Conservation (phyloP, 2,888 invertebrate species). For the Pyrgus malvae region DNA sequence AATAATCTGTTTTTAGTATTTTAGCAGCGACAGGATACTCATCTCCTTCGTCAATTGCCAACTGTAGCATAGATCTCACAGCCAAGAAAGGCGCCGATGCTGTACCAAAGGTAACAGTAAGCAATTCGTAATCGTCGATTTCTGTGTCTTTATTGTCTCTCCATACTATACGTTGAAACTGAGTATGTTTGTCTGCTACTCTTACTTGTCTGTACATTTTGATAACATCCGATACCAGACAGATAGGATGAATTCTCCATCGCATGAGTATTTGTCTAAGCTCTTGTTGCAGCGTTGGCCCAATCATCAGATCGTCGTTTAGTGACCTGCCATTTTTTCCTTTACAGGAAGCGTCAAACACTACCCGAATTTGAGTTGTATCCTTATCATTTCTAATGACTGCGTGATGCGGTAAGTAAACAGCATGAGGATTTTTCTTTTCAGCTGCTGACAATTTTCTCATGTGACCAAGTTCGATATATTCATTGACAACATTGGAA, state of each 20-base stretch:
- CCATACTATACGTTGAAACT: neutral
- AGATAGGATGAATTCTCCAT: neutral
- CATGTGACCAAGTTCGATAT: slow-evolving; percentile 4
- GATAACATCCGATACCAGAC: neutral
- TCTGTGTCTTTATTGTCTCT: neutral
- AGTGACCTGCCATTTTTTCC: slow-evolving; percentile 30
- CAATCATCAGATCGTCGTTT: slow-evolving; percentile 29
- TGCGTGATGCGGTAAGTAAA: slow-evolving; percentile 24
- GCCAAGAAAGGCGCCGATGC: neutral
- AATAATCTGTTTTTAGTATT: neutral
- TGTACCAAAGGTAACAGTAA: neutral
- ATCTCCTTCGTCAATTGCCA: neutral
- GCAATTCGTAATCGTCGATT: neutral
- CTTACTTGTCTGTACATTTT: neutral
- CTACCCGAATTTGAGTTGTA: slow-evolving; percentile 21
- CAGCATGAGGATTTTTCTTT: slow-evolving; percentile 2
- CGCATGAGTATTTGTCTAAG: slow-evolving; percentile 26
- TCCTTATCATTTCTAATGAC: slow-evolving; percentile 16
- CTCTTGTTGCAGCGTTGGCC: slow-evolving; percentile 29
- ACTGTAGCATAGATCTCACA: neutral
- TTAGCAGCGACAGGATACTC: neutral
- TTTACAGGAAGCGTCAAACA: slow-evolving; percentile 14
- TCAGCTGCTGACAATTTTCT: neutral
- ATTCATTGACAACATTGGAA: slow-evolving; percentile 6
- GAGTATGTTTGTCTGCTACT: neutral